Conservation (phyloP, 2,888 invertebrate species). For the Andrena fulva region DNA sequence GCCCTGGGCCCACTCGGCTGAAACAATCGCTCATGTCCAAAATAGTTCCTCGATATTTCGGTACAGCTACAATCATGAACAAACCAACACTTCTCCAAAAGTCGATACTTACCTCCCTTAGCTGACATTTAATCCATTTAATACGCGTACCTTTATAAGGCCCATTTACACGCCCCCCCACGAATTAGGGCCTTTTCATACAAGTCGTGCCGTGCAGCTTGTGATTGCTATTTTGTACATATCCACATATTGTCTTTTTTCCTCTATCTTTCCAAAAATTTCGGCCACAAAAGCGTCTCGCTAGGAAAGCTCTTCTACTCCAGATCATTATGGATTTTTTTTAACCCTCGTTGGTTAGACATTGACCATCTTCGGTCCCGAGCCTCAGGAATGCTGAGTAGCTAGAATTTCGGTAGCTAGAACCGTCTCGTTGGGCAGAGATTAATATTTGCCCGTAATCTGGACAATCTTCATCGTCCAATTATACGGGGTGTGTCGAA, state of each 20-base stretch:
- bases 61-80: not conserved
- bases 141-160: no score
- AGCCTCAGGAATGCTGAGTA: constrained; percentile 11
- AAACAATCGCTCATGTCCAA: not conserved
- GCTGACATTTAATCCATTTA: no score
- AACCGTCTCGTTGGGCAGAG: constrained; percentile 65
- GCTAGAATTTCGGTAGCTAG: constrained; percentile 60
- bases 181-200: no score
- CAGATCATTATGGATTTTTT: not conserved
- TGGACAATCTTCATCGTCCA: constrained; percentile 70
- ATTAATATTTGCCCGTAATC: constrained; percentile 79
- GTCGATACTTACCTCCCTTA: not conserved
- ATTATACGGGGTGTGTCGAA: constrained; percentile 67
- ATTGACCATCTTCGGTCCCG: not conserved
- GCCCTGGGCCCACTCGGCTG: not conserved
- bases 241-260: no score
- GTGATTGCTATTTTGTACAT: no score
- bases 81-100: not conserved
- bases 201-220: no score
- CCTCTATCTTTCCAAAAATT: no score
- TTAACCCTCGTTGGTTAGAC: not conserved
- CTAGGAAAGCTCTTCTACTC: not conserved
- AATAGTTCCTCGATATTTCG: constrained; percentile 4
- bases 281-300: not conserved
- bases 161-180: no score